Base-by-base conservation (phyloP, 1,140 invertebrate genomes). In the Portunus trituberculatus region DNA sequence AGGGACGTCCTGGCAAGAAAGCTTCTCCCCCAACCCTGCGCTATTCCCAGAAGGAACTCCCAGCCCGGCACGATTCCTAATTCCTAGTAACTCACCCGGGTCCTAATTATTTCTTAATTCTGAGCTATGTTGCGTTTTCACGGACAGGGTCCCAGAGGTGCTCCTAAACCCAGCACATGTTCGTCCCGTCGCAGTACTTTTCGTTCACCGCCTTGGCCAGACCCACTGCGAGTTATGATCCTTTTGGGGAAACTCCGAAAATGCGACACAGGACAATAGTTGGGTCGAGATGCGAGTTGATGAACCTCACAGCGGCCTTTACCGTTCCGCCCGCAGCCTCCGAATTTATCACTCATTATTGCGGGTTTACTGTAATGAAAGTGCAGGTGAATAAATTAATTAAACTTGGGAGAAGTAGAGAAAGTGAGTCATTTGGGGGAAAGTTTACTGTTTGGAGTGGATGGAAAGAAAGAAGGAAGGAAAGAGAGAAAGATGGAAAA, bases 91-190 rank as follows among this genome's bases (percentile, higher is more conserved):
- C 94, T 95, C 94, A 95, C 90, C 90, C 94, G 87, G 87, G 94
- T 59, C 94, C 94, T 95, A 95, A 95, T 95, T 95, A 95, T 95
- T 95, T 95, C 94, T 95, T 95, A 95, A 95, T 95, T 92, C 94
- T 95, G 94, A 95, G 94, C 94, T 95, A 95, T 95, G 94, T 95
- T 95, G 92, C 94, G 91, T 95, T 95, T 92, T 95, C 94, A 95
- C 94, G 94, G 94, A 95, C 90, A 48, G 83, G 91, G 94, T 95
- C 94, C 94, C 94, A 48, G 46, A 93, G 94, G 94, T 95, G 94
- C 94, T 95, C 94, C 94, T 95, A 95, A 95, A 95, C 94, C 94
- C 94, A 20, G 82, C 29, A 76, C 67, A 82, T 95, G 91, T 95
- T 95, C 94, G 94, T 86, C 84, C 4, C 45, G 94, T 25, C 46